Evolutionary conservation across 2,888 invertebrate genomes (phyloP), one percentile per base, ranked within the genome.

Genomic region (Drosophila nigricruria): DNA sequence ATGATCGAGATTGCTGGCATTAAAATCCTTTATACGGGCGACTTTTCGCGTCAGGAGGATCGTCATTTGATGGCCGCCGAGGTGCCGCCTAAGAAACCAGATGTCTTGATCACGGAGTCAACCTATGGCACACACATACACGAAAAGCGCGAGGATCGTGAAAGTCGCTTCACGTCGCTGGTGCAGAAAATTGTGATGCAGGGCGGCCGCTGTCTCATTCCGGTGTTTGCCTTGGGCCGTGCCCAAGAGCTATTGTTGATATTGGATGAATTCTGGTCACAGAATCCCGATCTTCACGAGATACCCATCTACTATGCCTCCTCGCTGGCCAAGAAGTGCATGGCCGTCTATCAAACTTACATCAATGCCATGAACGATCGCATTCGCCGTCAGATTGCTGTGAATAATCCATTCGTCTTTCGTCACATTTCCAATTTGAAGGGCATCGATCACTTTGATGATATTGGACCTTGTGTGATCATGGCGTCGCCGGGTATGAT

Each of bases 401-500:
- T 99, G 75, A 98, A 98, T 92, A 99, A 99, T 94, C 99, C 99
- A 0, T 99, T 99, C 93, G 97, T 99, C 3, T 99, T 99, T 93
- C 96, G 98, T 76, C 99, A 99, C 92, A 99, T 99, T 78, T 97
- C 97, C 1, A 98, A 98, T 92, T 93, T 98, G 5, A 98, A 98
- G 62, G 91, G 99, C 47, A 99, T 99, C 90, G 99, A 99, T 92
- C 99, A 99, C 93, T 99, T 99, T 93, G 99, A 99, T 88, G 99
- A 99, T 93, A 97, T 99, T 63, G 99, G 99, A 0, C 99, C 99
- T 0, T 99, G 99, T 91, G 99, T 99, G n/a, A 97, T 99, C 30
- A 97, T 99, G 97, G 99, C 99, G 1, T 98, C 98, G 0, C 99
- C 99, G 0, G 99, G 99, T 91, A 99, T 99, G 99, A 97, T 99